A percentile compares a stretch with the other conserved stretches of the same genome.
These are phyloP conservation scores for Pica pica DNA, from an alignment of 2,113 vertebrate species.

Conservation along the genomic window DNA sequence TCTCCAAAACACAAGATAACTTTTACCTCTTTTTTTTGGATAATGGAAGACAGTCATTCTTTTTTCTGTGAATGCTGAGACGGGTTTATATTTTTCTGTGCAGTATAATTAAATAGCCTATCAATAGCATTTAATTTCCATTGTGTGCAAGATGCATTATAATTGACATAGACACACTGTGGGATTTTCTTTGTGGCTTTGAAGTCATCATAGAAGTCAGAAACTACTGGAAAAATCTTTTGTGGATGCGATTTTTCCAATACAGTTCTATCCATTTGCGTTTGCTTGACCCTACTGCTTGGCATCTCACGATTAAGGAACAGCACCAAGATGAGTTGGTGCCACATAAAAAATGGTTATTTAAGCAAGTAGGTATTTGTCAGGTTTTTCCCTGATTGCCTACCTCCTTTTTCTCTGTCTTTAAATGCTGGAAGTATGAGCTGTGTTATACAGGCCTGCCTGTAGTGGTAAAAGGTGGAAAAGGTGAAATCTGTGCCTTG, in stretches of 20 bases:
- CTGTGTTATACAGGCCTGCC: background rate
- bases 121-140: background rate
- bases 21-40: background rate
- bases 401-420: background rate
- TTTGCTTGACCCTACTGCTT: background rate
- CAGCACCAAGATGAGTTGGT: background rate
- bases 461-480: background rate
- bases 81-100: background rate
- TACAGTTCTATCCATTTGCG: background rate
- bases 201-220: background rate
- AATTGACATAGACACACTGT: background rate
- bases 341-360: background rate
- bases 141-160: background rate
- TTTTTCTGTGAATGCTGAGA: background rate
- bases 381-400: background rate
- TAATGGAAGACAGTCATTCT: background rate
- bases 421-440: background rate
- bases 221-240: background rate
- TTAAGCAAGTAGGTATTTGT: background rate
- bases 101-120: background rate
- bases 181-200: background rate
- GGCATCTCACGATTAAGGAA: background rate
- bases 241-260: background rate
- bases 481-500: constrained; percentile 9
- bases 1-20: background rate